Conservation (phyloP, 2,113 vertebrate species). For the Donacobius atricapilla region DNA sequence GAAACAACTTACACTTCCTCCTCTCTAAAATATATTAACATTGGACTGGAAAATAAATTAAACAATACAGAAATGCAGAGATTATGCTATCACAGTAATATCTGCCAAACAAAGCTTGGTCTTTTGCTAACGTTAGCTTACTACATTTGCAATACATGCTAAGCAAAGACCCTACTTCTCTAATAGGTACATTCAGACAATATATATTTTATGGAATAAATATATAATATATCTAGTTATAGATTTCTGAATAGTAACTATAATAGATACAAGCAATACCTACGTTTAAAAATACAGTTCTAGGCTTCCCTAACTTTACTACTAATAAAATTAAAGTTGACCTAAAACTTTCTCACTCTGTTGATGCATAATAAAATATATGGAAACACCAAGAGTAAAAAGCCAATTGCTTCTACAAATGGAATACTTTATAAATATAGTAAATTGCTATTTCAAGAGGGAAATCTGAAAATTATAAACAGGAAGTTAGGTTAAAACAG, state of each 20-base stretch:
- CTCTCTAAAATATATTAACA: constrained; percentile 49
- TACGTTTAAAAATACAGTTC: constrained; percentile 72
- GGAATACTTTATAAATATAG: constrained; percentile 66
- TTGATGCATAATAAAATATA: constrained; percentile 68
- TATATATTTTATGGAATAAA: constrained; percentile 75
- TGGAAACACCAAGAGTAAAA: constrained; percentile 71
- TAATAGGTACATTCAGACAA: constrained; percentile 72
- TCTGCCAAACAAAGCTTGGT: constrained; percentile 48
- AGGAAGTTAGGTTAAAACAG: constrained; percentile 62
- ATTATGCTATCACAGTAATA: constrained; percentile 47
- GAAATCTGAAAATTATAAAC: constrained; percentile 56
- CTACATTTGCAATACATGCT: constrained; percentile 64
- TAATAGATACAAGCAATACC: constrained; percentile 69
- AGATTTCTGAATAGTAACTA: constrained; percentile 70
- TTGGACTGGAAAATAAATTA: constrained; percentile 61
- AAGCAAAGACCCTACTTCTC: constrained; percentile 69
- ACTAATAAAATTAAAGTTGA: constrained; percentile 70
- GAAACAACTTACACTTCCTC: constrained; percentile 42
- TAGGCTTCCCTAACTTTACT: constrained; percentile 62
- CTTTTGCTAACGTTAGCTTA: constrained; percentile 66
- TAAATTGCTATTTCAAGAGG: constrained; percentile 62
- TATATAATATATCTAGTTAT: constrained; percentile 74
- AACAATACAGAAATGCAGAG: constrained; percentile 48
- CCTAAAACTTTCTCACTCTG: constrained; percentile 57
- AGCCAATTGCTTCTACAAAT: constrained; percentile 67